Evolutionary conservation across 1,140 invertebrate species (phyloP).

Genomic region (Spodoptera litura): DNA sequence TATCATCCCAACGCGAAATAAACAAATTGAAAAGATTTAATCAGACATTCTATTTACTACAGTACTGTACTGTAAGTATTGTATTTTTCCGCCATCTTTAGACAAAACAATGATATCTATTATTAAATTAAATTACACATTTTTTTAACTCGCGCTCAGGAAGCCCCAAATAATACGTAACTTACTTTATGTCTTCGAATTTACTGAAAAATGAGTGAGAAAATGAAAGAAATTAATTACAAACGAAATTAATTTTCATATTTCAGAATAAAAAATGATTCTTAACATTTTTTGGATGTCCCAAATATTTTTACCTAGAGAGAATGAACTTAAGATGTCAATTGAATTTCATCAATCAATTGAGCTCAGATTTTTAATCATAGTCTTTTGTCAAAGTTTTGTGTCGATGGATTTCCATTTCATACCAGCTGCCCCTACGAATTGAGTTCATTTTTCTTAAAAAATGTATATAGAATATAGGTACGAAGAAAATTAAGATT

Average conservation of each 20-base stretch:
- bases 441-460: slow-evolving; percentile 21
- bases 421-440: slow-evolving; percentile 25
- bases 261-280: slow-evolving; percentile 11
- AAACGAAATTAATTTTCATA: slow-evolving; percentile 19
- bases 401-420: slow-evolving; percentile 29
- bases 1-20: too few relatives aligned
- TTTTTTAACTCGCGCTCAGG: not conserved
- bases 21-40: too few relatives aligned
- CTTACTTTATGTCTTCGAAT: not conserved
- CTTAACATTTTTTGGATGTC: slow-evolving; percentile 24
- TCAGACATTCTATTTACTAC: too few relatives aligned
- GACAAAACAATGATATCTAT: too few relatives aligned
- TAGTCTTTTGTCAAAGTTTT: slow-evolving; percentile 41
- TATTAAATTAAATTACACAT: not conserved
- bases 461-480: not conserved
- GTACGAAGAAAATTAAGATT: slow-evolving; percentile 29
- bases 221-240: slow-evolving; percentile 30
- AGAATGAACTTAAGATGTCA: slow-evolving; percentile 26
- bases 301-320: slow-evolving; percentile 30
- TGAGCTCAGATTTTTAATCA: slow-evolving; percentile 41
- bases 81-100: too few relatives aligned
- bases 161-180: not conserved
- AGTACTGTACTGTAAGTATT: too few relatives aligned
- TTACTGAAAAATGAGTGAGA: not conserved
- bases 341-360: slow-evolving; percentile 48